Evolutionary conservation across 2,797 vertebrate genomes (phyloP).

Genomic region (Amniataba percoides): DNA sequence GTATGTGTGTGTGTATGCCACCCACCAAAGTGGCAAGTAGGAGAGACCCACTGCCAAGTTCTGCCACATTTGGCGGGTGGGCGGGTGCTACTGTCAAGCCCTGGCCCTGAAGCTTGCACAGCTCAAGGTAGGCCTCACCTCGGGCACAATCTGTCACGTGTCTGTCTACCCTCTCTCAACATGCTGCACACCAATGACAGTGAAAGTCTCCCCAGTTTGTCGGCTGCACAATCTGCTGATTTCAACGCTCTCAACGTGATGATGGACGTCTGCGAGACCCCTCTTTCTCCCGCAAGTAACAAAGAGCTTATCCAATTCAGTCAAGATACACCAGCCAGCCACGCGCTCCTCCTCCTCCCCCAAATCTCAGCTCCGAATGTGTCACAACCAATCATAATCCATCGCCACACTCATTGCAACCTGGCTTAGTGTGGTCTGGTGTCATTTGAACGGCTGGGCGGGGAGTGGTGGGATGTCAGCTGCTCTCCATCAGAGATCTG

Average conservation of each 20-base stretch:
- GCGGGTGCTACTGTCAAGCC: no score
- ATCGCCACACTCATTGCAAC: conserved; percentile 9
- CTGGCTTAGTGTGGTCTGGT: conserved; percentile 1
- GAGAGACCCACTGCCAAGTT: no score
- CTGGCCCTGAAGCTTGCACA: neutral
- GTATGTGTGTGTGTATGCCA: no score
- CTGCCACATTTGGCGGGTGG: no score
- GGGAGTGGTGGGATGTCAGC: conserved; percentile 29
- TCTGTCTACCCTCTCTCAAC: neutral
- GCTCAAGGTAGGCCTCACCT: neutral
- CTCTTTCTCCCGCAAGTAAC: neutral
- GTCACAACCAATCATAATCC: conserved; percentile 10
- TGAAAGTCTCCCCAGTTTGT: no score
- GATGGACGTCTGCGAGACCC: neutral
- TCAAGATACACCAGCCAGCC: neutral
- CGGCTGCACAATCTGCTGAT: neutral
- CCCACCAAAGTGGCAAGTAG: no score
- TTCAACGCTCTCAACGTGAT: no score
- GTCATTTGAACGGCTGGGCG: conserved; percentile 23
- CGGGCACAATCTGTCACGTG: neutral
- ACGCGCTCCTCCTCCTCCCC: neutral
- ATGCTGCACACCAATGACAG: no score
- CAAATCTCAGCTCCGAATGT: conserved; percentile 8
- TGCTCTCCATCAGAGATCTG: conserved; percentile 45
- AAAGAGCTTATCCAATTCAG: conserved; percentile 5